Evolutionary conservation across 2,113 vertebrate species (phyloP).

Genomic region (Lasiurus cinereus): DNA sequence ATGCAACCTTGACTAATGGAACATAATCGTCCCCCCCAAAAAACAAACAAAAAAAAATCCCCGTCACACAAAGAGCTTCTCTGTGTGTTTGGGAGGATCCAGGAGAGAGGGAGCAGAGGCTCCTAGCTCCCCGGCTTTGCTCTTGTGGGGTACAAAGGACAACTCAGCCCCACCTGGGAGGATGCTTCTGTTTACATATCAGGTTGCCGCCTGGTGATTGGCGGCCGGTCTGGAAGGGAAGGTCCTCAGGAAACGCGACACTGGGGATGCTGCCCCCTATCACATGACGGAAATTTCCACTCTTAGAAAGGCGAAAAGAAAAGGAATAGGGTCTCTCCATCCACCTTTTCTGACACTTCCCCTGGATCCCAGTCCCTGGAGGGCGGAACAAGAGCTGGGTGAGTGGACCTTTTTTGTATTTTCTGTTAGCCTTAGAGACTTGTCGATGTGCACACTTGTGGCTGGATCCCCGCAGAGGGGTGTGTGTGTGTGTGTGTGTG

Average conservation of each 20-base stretch:
- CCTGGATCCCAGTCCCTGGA: not conserved
- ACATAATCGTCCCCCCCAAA: not conserved
- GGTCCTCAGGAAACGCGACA: constrained; percentile 72
- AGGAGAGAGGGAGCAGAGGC: not conserved
- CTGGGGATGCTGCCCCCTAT: constrained; percentile 83
- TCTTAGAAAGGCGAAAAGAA: constrained; percentile 75
- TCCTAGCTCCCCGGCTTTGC: not conserved
- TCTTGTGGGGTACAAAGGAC: constrained; percentile 18
- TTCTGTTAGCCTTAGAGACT: not conserved
- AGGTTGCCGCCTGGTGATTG: constrained; percentile 80
- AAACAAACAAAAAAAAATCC: not conserved
- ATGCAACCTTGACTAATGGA: not conserved
- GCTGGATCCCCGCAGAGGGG: not conserved
- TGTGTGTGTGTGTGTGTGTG: not conserved
- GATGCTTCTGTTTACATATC: constrained; percentile 77
- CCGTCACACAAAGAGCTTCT: not conserved
- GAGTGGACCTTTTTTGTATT: not conserved
- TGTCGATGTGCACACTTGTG: not conserved
- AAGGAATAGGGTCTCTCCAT: constrained; percentile 67
- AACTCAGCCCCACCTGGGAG: constrained; percentile 76
- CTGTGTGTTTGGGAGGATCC: not conserved
- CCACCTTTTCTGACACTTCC: constrained; percentile 33
- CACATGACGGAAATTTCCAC: constrained; percentile 86
- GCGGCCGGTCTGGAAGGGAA: constrained; percentile 77
- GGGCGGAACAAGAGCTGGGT: constrained; percentile 43